These are phyloP conservation scores for Eurytoma californica DNA, from an alignment of 2,888 invertebrate genomes.

Conservation along the genomic window DNA sequence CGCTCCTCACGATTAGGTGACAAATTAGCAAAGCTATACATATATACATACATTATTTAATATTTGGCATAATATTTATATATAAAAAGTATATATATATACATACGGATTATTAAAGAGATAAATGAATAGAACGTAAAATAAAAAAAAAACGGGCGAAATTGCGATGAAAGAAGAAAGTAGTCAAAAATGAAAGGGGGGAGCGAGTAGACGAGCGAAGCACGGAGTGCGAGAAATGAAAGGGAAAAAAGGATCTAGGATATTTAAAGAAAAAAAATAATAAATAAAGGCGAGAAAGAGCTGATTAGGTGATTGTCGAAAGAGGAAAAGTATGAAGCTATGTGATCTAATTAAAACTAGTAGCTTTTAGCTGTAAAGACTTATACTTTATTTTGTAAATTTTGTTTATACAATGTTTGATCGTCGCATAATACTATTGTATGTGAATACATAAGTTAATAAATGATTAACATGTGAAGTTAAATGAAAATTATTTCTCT, in stretches of 20 bases:
- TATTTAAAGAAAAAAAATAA: no score
- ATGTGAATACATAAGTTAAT: constrained; percentile 75
- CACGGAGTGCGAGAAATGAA: no score
- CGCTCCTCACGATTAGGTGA: constrained; percentile 65
- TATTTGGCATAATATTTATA: constrained; percentile 73
- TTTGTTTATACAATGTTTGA: constrained; percentile 76
- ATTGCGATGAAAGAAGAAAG: constrained; percentile 61
- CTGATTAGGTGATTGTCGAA: constrained; percentile 38
- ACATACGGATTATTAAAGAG: constrained; percentile 58
- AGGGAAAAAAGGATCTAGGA: no score
- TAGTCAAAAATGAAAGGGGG: constrained; percentile 59
- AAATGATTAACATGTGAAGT: constrained; percentile 75
- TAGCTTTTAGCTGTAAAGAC: constrained; percentile 75
- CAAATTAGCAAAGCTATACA: constrained; percentile 68
- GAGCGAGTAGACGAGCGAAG: no score
- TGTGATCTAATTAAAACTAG: constrained; percentile 74
- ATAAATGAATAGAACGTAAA: constrained; percentile 52
- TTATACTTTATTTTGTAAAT: constrained; percentile 76
- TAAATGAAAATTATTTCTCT: constrained; percentile 56
- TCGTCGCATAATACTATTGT: constrained; percentile 75
- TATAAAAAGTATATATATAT: constrained; percentile 63
- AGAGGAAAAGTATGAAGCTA: constrained; percentile 73
- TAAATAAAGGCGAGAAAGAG: not conserved
- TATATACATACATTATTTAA: constrained; percentile 69
- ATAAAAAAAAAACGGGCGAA: constrained; percentile 26